Evolutionary conservation across 2,888 invertebrate species (phyloP), one percentile per base, ranked within the genome.

Genomic region (Acronicta leporina): DNA sequence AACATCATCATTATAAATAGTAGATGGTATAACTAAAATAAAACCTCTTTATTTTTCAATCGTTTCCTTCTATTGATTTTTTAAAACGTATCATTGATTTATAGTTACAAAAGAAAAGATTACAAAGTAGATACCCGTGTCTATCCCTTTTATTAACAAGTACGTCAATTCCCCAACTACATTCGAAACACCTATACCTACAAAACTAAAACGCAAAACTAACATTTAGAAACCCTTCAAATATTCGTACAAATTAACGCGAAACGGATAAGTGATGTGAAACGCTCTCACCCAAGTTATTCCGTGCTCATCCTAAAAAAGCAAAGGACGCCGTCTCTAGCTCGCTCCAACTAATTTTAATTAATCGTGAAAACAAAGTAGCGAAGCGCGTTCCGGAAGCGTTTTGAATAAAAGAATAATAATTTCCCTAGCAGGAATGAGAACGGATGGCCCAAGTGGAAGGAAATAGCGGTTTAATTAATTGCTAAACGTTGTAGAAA

Each of bases 341-440:
- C 61, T 65, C 75, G 80, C 81, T 81, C 79, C 79, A 83, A 86
- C 90, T 89, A 90, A 90, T 91, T 91, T 91, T 91, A 91, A 92
- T 92, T 92, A 92, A 89, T 91, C 87, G 87, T 81, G 86, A 85
- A 87, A 91, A 91, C 89, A 89, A 89, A 89, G 88, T 89, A 82
- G 82, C 81, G 66, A 65, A 78, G 78, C 84, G 80, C 78, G 82
- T 81, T 69, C 75, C 79, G 85, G 85, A 83, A 88, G 69, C 83
- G 82, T 86, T 86, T 86, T 85, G 82, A 85, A 83, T 86, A 84
- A 87, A 88, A 85, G 83, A 86, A 87, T 84, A 85, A 87, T 85
- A 80, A 82, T 81, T 79, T 79, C 75, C 71, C 70, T 76, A 73
- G 69, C 75, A 75, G 72, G 74, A 70, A 67, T 62, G 67, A 63